Percentiles rank a stretch among this genome's conserved stretches.
Evolutionary conservation across 2,113 vertebrate species (phyloP).

Genomic region (Antechinus flavipes): DNA sequence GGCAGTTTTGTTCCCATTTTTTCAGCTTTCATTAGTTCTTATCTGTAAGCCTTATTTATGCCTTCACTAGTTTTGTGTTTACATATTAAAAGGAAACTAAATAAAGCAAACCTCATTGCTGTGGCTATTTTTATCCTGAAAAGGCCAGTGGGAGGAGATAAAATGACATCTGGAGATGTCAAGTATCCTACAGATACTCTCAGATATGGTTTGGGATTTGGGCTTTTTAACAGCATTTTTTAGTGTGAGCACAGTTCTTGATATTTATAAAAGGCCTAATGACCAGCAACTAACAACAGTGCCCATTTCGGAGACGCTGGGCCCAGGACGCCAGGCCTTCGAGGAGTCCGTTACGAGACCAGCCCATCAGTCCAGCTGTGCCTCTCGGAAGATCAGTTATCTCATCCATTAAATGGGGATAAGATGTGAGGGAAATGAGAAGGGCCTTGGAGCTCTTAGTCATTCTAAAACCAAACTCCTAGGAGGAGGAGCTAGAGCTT

Average conservation of each 20-base stretch:
- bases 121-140: neutral
- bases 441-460: neutral
- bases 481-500: neutral
- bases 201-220: neutral
- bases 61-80: neutral
- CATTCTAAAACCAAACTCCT: neutral
- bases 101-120: neutral
- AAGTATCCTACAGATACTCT: neutral
- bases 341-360: neutral
- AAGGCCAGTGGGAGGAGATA: neutral
- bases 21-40: neutral
- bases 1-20: neutral
- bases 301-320: neutral
- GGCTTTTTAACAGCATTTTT: neutral
- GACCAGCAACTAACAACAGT: neutral
- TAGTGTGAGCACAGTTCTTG: neutral
- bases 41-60: neutral
- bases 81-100: neutral
- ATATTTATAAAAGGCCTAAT: neutral
- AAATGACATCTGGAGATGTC: neutral
- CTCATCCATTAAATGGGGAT: neutral
- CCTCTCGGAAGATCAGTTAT: neutral
- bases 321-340: neutral
- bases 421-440: neutral
- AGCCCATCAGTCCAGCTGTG: neutral